phyloP scores from a whole-genome alignment of 2,888 invertebrate species.

The Branchellion lobata region DNA sequence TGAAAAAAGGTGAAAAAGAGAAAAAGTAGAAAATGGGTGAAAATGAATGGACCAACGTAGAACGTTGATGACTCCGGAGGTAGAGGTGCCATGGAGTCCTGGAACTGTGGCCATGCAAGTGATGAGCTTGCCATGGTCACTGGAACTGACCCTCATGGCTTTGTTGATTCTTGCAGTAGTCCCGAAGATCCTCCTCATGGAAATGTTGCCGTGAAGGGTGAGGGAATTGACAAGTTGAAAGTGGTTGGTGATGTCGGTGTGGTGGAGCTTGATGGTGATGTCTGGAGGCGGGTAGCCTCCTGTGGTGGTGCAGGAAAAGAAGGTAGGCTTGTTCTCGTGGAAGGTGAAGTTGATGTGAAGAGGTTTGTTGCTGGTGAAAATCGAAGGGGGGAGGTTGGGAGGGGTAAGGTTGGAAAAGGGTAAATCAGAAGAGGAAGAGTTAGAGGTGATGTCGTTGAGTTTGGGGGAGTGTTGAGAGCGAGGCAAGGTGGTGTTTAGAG shows the following conservation, averaged over 20 bases:
- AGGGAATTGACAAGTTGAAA: slow-evolving; percentile 28
- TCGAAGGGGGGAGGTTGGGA: no score
- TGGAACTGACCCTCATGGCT: not conserved
- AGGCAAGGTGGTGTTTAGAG: no score
- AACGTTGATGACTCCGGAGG: slow-evolving; percentile 36
- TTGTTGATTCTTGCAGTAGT: not conserved
- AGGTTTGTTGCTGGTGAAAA: not conserved
- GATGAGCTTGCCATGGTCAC: slow-evolving; percentile 36
- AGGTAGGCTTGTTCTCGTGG: slow-evolving; percentile 22
- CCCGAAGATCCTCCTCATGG: slow-evolving; percentile 14
- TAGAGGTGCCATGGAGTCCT: slow-evolving; percentile 26
- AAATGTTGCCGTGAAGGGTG: slow-evolving; percentile 19
- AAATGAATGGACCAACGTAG: slow-evolving; percentile 24
- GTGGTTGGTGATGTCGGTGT: slow-evolving; percentile 38
- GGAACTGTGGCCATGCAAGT: slow-evolving; percentile 39
- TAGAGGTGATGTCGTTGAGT: no score
- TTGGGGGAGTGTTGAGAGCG: no score
- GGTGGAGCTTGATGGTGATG: slow-evolving; percentile 27
- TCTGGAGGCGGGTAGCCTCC: slow-evolving; percentile 45
- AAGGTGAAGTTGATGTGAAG: not conserved
- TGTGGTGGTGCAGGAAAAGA: slow-evolving; percentile 36
- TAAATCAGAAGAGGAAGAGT: not conserved
- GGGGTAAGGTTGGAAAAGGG: not conserved
- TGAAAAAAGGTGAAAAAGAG: not conserved
- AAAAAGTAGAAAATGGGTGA: not conserved